phyloP scores from a whole-genome alignment of 2,888 invertebrate genomes.

The Nomada fucata region DNA sequence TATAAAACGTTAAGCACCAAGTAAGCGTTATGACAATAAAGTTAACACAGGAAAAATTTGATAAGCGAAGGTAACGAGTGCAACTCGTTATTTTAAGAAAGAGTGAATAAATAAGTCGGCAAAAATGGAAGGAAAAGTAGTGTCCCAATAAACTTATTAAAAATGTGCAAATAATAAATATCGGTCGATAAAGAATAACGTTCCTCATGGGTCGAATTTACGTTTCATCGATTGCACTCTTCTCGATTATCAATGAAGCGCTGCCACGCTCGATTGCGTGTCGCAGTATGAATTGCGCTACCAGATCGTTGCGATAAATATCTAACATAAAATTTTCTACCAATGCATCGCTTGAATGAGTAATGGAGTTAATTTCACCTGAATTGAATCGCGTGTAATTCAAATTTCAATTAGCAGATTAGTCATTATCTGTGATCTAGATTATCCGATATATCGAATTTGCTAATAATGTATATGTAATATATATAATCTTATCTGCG shows the following conservation, averaged over 20 bases:
- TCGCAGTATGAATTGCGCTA: background rate
- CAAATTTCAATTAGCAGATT: too few species aligned
- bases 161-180: too few species aligned
- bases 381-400: too few species aligned
- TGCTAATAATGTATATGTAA: too few species aligned
- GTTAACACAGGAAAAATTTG: too few species aligned
- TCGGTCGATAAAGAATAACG: background rate
- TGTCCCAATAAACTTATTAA: background rate
- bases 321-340: background rate
- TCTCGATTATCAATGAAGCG: conserved; percentile 38
- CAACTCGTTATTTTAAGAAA: background rate
- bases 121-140: background rate
- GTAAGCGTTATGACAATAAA: too few species aligned
- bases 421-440: background rate
- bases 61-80: too few species aligned
- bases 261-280: background rate
- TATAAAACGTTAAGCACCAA: too few species aligned
- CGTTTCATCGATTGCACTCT: conserved; percentile 10
- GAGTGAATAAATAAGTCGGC: background rate
- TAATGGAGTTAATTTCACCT: too few species aligned
- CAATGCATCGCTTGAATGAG: background rate
- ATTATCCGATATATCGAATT: too few species aligned
- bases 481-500: too few species aligned
- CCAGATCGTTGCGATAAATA: background rate
- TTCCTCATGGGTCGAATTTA: background rate